phyloP scores from a whole-genome alignment of 1,140 invertebrate genomes.

The Rhyzopertha dominica region DNA sequence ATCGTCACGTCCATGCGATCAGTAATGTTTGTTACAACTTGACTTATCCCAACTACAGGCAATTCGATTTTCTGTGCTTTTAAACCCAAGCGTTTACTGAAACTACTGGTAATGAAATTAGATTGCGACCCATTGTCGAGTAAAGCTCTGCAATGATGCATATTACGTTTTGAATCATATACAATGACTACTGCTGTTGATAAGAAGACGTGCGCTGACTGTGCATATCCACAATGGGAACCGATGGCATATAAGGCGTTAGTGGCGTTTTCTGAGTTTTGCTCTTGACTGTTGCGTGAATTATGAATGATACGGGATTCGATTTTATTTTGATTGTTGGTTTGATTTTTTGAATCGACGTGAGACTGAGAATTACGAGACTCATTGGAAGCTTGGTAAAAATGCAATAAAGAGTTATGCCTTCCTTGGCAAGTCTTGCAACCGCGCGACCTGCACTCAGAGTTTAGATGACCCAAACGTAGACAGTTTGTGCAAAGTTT shows the following conservation, averaged over 20 bases:
- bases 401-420: not conserved
- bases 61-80: slow-evolving; percentile 7
- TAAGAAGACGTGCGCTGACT: slow-evolving; percentile 12
- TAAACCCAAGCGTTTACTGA: slow-evolving; percentile 5
- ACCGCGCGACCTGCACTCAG: too few relatives aligned
- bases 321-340: too few relatives aligned
- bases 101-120: slow-evolving; percentile 11
- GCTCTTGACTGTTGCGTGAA: too few relatives aligned
- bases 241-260: too few relatives aligned
- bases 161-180: slow-evolving; percentile 1
- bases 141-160: slow-evolving; percentile 1
- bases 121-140: slow-evolving; percentile 14
- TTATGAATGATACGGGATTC: too few relatives aligned
- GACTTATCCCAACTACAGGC: slow-evolving; percentile 12
- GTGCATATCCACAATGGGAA: too few relatives aligned
- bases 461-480: slow-evolving; percentile 2
- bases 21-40: slow-evolving; percentile 7
- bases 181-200: slow-evolving; percentile 10
- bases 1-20: slow-evolving; percentile 1
- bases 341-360: slow-evolving; percentile 3
- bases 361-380: slow-evolving; percentile 1
- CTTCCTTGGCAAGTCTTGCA: not conserved
- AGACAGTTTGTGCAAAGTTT: slow-evolving; percentile 17
- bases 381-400: not conserved
- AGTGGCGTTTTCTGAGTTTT: too few relatives aligned